Conservation (phyloP, 2,797 vertebrate genomes). For the Notoglanidium macrostoma region DNA sequence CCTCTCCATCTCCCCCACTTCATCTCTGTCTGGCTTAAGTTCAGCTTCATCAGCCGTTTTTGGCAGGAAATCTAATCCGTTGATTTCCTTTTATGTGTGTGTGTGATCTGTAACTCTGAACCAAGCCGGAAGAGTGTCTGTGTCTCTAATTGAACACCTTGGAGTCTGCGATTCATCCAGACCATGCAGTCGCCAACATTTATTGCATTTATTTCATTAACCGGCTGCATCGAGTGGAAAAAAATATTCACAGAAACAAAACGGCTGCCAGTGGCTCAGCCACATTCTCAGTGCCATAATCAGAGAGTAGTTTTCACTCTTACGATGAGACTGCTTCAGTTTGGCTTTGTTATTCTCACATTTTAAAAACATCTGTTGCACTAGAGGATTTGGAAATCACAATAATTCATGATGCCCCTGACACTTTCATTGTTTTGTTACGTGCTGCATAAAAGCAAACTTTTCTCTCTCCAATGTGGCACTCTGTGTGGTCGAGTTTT, state of each 20-base stretch:
- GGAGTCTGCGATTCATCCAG: constrained; percentile 17
- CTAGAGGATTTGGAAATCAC: constrained; percentile 24
- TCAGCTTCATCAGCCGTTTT: constrained; percentile 67
- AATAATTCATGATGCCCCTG: constrained; percentile 38
- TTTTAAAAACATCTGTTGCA: constrained; percentile 64
- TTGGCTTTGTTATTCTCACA: constrained; percentile 43
- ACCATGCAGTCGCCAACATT: constrained; percentile 3
- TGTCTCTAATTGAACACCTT: constrained; percentile 40
- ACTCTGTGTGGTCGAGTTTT: constrained; percentile 17
- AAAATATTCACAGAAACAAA: constrained; percentile 3
- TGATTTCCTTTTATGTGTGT: constrained; percentile 65
- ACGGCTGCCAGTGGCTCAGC: background rate
- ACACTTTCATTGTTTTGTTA: constrained; percentile 10
- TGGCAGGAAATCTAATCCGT: constrained; percentile 63
- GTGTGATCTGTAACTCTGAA: constrained; percentile 40
- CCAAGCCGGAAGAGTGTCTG: constrained; percentile 32
- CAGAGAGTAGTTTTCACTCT: constrained; percentile 29
- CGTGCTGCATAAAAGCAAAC: background rate
- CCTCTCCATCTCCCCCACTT: constrained; percentile 6
- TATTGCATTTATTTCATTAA: background rate
- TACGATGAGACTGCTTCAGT: constrained; percentile 21
- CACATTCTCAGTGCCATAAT: background rate
- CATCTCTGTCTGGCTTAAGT: constrained; percentile 60
- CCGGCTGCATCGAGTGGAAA: background rate
- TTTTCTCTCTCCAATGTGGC: constrained; percentile 27